These are phyloP conservation scores for Drosophila repletoides DNA, from an alignment of 1,140 invertebrate genomes.

Conservation along the genomic window DNA sequence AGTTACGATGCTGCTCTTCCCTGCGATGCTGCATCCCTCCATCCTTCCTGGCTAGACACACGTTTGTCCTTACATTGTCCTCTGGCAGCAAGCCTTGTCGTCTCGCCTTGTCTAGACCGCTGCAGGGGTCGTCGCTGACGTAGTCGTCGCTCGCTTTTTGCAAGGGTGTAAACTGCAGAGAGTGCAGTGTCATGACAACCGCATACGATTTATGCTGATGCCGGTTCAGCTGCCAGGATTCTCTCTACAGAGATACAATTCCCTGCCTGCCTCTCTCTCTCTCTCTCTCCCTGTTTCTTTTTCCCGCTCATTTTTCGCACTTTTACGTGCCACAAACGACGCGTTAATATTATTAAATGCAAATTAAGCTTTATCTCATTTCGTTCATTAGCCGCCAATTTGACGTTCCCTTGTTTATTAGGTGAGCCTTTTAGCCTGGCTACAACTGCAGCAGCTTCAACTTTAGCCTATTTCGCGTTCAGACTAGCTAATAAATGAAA, in stretches of 20 bases:
- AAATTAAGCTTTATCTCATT: constrained; percentile 80
- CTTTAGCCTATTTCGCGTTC: too few species aligned
- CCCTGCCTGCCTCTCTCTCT: background rate
- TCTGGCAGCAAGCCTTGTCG: constrained; percentile 45
- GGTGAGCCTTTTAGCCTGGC: background rate
- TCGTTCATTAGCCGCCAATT: constrained; percentile 77
- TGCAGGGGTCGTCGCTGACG: constrained; percentile 37
- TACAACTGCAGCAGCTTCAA: background rate
- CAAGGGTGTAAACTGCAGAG: constrained; percentile 10
- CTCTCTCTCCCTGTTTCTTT: background rate
- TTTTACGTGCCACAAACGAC: constrained; percentile 27
- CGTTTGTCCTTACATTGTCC: constrained; percentile 79
- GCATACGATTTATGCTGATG: constrained; percentile 66
- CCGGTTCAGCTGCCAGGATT: background rate
- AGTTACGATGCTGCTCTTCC: constrained; percentile 58
- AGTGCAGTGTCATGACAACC: constrained; percentile 67
- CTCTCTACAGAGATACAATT: constrained; percentile 4
- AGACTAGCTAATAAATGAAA: too few species aligned
- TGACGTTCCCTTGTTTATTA: constrained; percentile 61
- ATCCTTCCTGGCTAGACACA: constrained; percentile 37
- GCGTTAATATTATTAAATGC: constrained; percentile 80
- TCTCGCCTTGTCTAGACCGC: constrained; percentile 42
- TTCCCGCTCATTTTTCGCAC: background rate
- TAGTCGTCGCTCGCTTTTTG: too few species aligned
- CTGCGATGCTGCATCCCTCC: background rate